Conservation (phyloP, 2,797 vertebrate species). For the Hybognathus amarus region DNA sequence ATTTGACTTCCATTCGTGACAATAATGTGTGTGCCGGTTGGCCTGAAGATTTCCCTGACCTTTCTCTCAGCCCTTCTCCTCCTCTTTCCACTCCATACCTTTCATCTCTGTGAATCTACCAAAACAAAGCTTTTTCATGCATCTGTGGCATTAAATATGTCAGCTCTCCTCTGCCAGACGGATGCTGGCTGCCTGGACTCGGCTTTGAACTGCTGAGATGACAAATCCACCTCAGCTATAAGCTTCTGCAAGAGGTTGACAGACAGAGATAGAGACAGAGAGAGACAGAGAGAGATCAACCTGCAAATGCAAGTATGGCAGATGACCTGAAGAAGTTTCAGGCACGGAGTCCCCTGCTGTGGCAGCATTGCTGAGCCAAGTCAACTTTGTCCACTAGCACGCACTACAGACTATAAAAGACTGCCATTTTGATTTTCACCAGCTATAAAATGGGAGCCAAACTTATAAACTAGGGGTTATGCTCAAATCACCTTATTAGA, state of each 20-base stretch:
- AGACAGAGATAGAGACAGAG: conserved; percentile 34
- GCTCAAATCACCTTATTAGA: not conserved
- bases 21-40: conserved; percentile 12
- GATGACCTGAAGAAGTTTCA: conserved; percentile 50
- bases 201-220: conserved; percentile 49
- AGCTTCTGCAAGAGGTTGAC: conserved; percentile 43
- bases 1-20: conserved; percentile 7
- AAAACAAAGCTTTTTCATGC: conserved; percentile 29
- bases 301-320: conserved; percentile 45
- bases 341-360: conserved; percentile 13
- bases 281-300: conserved; percentile 33
- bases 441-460: conserved; percentile 18
- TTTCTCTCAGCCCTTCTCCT: conserved; percentile 3
- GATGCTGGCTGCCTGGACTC: conserved; percentile 23
- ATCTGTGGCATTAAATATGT: conserved; percentile 46
- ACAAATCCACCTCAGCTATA: conserved; percentile 28
- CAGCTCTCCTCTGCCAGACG: conserved; percentile 40
- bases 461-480: not conserved
- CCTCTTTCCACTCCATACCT: conserved; percentile 22
- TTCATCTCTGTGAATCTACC: conserved; percentile 34
- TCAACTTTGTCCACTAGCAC: conserved; percentile 34
- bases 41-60: conserved; percentile 31
- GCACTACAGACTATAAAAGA: conserved; percentile 13
- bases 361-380: conserved; percentile 27
- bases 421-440: conserved; percentile 37